These are phyloP conservation scores for Ammodytes marinus DNA, from an alignment of 2,113 vertebrate species.

Conservation along the genomic window DNA sequence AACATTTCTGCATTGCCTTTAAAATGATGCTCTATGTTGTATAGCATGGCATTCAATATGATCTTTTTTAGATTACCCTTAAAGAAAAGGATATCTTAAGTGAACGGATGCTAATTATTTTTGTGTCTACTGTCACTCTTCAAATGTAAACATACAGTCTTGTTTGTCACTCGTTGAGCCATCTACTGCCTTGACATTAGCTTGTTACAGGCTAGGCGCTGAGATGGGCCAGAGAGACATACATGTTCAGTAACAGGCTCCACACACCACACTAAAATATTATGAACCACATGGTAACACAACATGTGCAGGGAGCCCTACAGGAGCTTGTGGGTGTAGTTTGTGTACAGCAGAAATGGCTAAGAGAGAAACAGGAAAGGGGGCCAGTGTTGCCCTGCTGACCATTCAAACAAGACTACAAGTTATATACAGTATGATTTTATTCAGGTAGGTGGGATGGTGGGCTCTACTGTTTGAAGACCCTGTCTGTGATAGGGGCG, in stretches of 20 bases:
- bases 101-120: not conserved
- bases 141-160: not conserved
- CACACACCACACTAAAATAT: not conserved
- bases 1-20: not conserved
- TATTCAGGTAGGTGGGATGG: not conserved
- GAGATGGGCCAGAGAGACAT: conserved; percentile 1
- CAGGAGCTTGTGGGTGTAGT: not conserved
- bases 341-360: not conserved
- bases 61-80: not conserved
- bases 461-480: not conserved
- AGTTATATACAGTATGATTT: not conserved
- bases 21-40: not conserved
- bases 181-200: conserved; percentile 13
- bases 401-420: not conserved
- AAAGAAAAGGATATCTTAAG: not conserved
- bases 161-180: conserved; percentile 35
- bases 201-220: not conserved
- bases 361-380: not conserved
- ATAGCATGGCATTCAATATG: not conserved
- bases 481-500: not conserved
- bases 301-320: conserved; percentile 8
- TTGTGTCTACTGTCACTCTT: not conserved
- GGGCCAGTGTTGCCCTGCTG: not conserved
- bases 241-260: conserved; percentile 17
- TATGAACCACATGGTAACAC: not conserved